Percentiles rank a stretch among this genome's conserved stretches.
Conservation (phyloP, 2,113 vertebrate species). For the Nannobrachium achirus region DNA sequence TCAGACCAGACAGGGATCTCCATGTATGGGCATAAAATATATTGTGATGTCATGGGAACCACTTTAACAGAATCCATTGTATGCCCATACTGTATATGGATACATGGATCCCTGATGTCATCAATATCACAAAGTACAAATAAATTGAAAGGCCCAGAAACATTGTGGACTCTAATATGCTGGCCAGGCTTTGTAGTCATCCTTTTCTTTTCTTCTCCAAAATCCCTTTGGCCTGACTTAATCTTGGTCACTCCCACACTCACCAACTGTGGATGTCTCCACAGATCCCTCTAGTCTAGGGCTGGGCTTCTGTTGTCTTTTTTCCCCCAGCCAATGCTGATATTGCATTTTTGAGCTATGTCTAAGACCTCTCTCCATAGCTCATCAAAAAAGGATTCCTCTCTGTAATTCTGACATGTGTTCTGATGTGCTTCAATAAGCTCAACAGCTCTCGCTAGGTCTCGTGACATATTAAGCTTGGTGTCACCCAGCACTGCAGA, state of each 20-base stretch:
- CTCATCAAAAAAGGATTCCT: constrained; percentile 5
- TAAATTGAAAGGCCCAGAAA: constrained; percentile 13
- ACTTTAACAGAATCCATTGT: too few relatives aligned
- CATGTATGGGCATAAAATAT: too few relatives aligned
- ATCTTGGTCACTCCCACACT: constrained; percentile 13
- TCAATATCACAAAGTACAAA: too few relatives aligned
- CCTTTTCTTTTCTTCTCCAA: not conserved
- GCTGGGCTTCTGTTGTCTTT: constrained; percentile 4
- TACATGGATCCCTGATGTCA: too few relatives aligned
- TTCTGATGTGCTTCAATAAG: constrained; percentile 14
- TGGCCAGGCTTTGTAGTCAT: constrained; percentile 2
- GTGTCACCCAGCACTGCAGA: constrained; percentile 24
- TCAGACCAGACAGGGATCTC: too few relatives aligned
- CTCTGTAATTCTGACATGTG: constrained; percentile 17
- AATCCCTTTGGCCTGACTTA: constrained; percentile 19
- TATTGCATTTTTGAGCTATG: constrained; percentile 8
- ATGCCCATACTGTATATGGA: too few relatives aligned
- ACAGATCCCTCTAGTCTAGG: constrained; percentile 16
- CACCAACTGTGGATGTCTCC: constrained; percentile 1
- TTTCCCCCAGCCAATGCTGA: constrained; percentile 8
- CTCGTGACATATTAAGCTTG: constrained; percentile 33
- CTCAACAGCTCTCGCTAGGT: constrained; percentile 2
- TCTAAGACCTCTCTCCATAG: constrained; percentile 6
- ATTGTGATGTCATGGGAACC: too few relatives aligned
- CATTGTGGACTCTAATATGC: not conserved